phyloP scores from a whole-genome alignment of 2,113 vertebrate genomes.

The Lepus americanus region DNA sequence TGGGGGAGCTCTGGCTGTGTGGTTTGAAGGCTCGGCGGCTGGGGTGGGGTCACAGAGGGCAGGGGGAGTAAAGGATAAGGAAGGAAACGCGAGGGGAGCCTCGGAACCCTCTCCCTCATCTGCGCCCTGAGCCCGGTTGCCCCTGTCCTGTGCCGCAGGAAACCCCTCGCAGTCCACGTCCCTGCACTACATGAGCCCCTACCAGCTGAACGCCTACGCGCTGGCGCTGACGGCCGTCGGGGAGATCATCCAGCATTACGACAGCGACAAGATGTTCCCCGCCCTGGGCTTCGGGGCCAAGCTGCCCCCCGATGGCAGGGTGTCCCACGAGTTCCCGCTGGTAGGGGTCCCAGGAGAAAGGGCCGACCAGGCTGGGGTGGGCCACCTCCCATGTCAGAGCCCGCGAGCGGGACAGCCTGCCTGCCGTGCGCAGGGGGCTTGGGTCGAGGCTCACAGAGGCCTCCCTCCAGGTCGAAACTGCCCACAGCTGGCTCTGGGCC shows the following conservation, averaged over 20 bases:
- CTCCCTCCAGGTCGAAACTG: not conserved
- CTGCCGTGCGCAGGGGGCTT: not conserved
- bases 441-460: not conserved
- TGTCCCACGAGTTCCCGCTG: constrained; percentile 96
- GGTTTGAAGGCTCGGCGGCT: not conserved
- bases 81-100: too few relatives aligned
- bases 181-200: constrained; percentile 97
- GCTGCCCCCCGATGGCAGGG: constrained; percentile 93
- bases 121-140: rapidly evolving
- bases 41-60: not conserved
- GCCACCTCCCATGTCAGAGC: not conserved
- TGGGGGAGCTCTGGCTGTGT: rapidly evolving
- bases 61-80: not conserved
- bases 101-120: not conserved
- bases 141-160: constrained; percentile 79
- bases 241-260: constrained; percentile 97
- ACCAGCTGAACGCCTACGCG: constrained; percentile 96
- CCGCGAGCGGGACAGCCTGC: rapidly evolving
- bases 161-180: constrained; percentile 97
- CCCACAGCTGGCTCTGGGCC: not conserved
- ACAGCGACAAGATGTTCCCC: constrained; percentile 97
- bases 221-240: constrained; percentile 96
- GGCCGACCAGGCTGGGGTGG: not conserved
- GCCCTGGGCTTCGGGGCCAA: constrained; percentile 96
- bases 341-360: constrained; percentile 80